A percentile compares a stretch with the other conserved stretches of the same genome.
phyloP scores from a whole-genome alignment of 2,113 vertebrate genomes.

The Oceanites oceanicus region DNA sequence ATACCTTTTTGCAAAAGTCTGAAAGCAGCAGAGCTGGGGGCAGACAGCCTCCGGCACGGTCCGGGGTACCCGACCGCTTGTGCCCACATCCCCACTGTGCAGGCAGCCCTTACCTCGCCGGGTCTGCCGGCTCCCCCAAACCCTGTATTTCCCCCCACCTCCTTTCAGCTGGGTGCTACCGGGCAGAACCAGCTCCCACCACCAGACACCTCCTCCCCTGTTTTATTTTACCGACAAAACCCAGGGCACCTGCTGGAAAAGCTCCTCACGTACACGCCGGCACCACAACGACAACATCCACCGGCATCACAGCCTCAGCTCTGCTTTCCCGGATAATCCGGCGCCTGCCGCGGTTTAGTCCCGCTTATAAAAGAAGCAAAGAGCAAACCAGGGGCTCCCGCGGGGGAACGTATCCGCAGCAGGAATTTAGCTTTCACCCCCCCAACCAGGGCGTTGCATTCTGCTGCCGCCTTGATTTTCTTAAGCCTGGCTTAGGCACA shows the following conservation, averaged over 20 bases:
- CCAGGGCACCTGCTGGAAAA: conserved; percentile 15
- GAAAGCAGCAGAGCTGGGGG: background rate
- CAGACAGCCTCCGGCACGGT: background rate
- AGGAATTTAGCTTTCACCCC: background rate
- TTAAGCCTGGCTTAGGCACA: background rate
- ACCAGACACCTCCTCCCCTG: background rate
- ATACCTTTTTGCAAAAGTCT: background rate
- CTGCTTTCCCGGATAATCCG: background rate
- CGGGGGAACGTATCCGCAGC: background rate
- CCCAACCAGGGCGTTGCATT: background rate
- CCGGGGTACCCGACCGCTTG: accelerated
- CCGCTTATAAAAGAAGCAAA: background rate
- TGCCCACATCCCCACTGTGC: background rate
- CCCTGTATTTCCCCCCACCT: accelerated
- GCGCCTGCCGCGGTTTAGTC: background rate
- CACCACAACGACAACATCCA: background rate
- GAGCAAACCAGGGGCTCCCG: background rate
- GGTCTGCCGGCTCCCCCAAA: background rate
- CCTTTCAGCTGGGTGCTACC: background rate
- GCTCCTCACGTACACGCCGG: background rate
- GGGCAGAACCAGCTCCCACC: background rate
- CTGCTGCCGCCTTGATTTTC: background rate
- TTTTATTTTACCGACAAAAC: background rate
- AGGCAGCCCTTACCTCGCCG: accelerated
- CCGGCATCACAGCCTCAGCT: background rate